phyloP scores from a whole-genome alignment of 2,888 invertebrate genomes.

The Willowsia nigromaculata region DNA sequence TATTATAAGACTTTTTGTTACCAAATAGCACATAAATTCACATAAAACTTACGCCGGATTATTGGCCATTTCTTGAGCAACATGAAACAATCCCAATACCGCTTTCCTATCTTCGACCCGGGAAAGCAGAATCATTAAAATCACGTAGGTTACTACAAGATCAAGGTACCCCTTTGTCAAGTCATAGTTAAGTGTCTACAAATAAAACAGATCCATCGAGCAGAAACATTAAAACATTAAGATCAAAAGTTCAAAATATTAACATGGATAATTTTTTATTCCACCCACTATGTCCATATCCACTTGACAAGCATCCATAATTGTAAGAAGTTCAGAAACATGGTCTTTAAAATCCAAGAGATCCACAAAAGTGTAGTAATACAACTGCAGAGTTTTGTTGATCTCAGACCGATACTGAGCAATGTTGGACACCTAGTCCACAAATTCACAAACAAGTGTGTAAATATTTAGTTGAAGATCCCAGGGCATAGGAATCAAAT shows the following conservation, averaged over 20 bases:
- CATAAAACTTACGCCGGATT: constrained; percentile 83
- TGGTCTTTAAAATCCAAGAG: constrained; percentile 98
- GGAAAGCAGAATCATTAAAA: constrained; percentile 98
- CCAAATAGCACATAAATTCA: not conserved
- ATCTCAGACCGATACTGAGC: constrained; percentile 94
- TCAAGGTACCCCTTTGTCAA: constrained; percentile 97
- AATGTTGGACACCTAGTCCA: constrained; percentile 83
- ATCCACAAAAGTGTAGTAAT: constrained; percentile 99
- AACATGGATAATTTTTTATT: not conserved
- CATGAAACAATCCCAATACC: constrained; percentile 97
- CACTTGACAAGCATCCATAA: constrained; percentile 97
- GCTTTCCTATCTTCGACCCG: constrained; percentile 98
- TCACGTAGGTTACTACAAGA: constrained; percentile 94
- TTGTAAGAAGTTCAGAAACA: constrained; percentile 93
- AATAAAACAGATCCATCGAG: constrained; percentile 28
- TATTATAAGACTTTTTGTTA: not conserved
- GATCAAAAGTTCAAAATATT: not conserved
- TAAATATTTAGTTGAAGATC: no score
- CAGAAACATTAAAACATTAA: not conserved
- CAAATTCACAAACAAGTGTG: no score
- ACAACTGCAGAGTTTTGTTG: constrained; percentile 96
- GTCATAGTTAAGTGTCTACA: constrained; percentile 93
- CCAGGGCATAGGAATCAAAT: no score
- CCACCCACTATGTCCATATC: constrained; percentile 90
- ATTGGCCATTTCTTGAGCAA: constrained; percentile 97